These are phyloP conservation scores for Apamea sordens DNA, from an alignment of 2,888 invertebrate species.

Conservation along the genomic window DNA sequence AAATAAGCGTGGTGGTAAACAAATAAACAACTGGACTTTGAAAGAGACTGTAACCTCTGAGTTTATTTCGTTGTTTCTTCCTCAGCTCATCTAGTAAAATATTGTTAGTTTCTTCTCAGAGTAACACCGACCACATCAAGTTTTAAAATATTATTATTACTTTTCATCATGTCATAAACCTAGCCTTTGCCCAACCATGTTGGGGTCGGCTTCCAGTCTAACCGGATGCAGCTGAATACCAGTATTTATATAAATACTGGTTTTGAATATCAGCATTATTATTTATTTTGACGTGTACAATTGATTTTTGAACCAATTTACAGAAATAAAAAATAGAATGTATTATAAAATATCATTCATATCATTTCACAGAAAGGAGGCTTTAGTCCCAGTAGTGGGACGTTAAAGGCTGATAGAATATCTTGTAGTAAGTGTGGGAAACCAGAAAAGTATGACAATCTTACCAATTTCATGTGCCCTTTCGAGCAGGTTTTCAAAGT, in stretches of 20 bases:
- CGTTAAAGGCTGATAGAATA: background rate
- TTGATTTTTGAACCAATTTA: background rate
- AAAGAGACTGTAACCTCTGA: background rate
- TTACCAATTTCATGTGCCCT: conserved; percentile 90
- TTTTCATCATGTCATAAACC: background rate
- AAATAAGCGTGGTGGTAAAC: too few relatives aligned
- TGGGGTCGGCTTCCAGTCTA: too few relatives aligned
- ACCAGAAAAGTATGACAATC: background rate
- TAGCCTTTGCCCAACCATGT: too few relatives aligned
- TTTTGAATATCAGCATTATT: too few relatives aligned
- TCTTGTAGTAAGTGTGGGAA: background rate
- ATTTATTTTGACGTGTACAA: background rate
- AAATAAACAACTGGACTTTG: background rate
- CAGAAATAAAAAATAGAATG: background rate
- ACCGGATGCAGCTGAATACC: too few relatives aligned
- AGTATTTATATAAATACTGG: too few relatives aligned
- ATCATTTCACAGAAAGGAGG: background rate
- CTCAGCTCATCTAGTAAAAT: too few relatives aligned
- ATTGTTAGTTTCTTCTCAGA: background rate
- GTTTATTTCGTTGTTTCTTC: background rate
- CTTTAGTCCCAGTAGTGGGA: too few relatives aligned
- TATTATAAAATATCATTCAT: background rate
- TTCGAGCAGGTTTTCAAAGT: conserved; percentile 91
- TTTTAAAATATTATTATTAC: background rate
- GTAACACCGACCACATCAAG: background rate